Percentiles rank a stretch among this genome's conserved stretches.
phyloP scores from a whole-genome alignment of 2,888 invertebrate genomes.

The Diploptera punctata region DNA sequence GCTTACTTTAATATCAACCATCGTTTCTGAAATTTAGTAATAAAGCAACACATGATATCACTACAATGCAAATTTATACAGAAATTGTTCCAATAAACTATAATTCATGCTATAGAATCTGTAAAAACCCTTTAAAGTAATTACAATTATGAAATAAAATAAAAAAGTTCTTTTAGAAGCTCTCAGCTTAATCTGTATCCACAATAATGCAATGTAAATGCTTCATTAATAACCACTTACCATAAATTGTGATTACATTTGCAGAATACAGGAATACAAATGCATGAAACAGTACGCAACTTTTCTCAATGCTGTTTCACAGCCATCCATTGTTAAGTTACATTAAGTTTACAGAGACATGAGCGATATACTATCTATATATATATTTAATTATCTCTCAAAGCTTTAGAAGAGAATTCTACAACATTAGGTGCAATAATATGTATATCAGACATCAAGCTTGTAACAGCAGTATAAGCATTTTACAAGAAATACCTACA shows the following conservation, averaged over 20 bases:
- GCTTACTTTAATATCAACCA: no score
- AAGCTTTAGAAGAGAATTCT: slow-evolving; percentile 8
- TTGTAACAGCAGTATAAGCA: slow-evolving; percentile 30
- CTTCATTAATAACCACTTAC: not conserved
- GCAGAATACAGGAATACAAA: slow-evolving; percentile 8
- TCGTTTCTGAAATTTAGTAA: no score
- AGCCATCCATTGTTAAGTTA: slow-evolving; percentile 4
- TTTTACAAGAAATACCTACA: slow-evolving; percentile 33
- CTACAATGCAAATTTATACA: no score
- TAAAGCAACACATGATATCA: no score
- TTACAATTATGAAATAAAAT: no score
- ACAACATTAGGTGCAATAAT: slow-evolving; percentile 31
- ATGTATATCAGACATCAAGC: slow-evolving; percentile 28
- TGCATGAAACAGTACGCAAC: not conserved
- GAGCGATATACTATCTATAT: slow-evolving; percentile 11
- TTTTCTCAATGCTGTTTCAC: not conserved
- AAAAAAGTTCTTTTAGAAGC: no score
- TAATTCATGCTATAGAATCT: no score
- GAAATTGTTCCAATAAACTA: no score
- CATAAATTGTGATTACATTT: not conserved
- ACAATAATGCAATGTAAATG: slow-evolving; percentile 20
- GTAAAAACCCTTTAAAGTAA: no score
- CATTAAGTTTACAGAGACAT: slow-evolving; percentile 19
- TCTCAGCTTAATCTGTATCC: not conserved
- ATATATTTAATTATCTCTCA: slow-evolving; percentile 8